Percentiles rank a stretch among this genome's conserved stretches.
phyloP scores from a whole-genome alignment of 2,888 invertebrate species.

The Ophioninae sp. region DNA sequence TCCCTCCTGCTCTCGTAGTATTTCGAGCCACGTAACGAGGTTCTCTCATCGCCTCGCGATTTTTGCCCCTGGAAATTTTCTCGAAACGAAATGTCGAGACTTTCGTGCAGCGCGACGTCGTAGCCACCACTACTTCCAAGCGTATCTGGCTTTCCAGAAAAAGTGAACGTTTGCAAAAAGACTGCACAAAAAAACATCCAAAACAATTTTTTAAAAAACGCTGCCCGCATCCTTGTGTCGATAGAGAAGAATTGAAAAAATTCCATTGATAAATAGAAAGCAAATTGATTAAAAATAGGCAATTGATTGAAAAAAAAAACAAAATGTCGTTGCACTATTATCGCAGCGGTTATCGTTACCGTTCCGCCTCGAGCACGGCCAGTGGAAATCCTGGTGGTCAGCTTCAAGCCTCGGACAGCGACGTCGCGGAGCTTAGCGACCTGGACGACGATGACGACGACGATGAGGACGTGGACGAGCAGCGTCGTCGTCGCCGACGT shows the following conservation, averaged over 20 bases:
- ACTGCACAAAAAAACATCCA: not conserved
- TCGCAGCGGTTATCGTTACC: slow-evolving; percentile 77
- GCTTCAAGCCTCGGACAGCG: slow-evolving; percentile 77
- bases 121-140: not conserved
- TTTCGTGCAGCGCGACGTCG: not conserved
- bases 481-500: slow-evolving; percentile 18
- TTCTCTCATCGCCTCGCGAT: not conserved
- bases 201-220: not conserved
- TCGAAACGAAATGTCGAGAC: not conserved
- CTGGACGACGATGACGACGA: slow-evolving; percentile 80
- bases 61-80: not conserved
- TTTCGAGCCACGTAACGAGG: slow-evolving; percentile 5
- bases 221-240: not conserved
- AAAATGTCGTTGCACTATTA: slow-evolving; percentile 77
- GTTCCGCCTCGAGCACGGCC: slow-evolving; percentile 73
- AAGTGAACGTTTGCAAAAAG: not conserved
- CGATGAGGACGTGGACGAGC: slow-evolving; percentile 73
- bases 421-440: slow-evolving; percentile 79
- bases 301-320: not conserved
- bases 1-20: not conserved
- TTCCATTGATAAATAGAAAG: not conserved
- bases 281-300: not conserved
- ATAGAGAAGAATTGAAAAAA: not conserved
- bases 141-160: not conserved
- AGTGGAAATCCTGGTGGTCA: slow-evolving; percentile 67